Conservation (phyloP, 2,797 vertebrate species). For the Falco concolor region DNA sequence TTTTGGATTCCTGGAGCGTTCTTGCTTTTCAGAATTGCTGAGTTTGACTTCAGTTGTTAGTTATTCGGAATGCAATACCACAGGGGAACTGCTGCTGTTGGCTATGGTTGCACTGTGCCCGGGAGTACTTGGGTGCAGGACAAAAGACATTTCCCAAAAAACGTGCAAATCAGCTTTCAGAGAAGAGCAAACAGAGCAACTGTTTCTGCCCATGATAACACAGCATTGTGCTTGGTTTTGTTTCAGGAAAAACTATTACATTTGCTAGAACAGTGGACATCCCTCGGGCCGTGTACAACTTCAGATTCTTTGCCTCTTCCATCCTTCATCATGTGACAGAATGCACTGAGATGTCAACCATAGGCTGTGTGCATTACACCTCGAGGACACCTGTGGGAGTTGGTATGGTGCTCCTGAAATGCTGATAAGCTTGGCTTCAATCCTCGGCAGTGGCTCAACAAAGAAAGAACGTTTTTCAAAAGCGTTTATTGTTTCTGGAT, state of each 20-base stretch:
- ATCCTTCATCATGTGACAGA: slow-evolving; percentile 86
- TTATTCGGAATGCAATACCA: not conserved
- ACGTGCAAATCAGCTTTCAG: not conserved
- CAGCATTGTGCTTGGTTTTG: not conserved
- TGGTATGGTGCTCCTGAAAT: slow-evolving; percentile 73
- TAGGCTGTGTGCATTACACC: slow-evolving; percentile 89
- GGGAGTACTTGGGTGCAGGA: not conserved
- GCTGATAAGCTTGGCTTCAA: not conserved
- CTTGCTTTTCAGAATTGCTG: not conserved
- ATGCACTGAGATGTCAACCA: slow-evolving; percentile 84
- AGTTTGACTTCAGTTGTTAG: not conserved
- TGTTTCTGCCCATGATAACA: not conserved
- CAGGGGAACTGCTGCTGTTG: not conserved
- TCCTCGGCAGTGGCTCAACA: not conserved
- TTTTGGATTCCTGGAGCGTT: not conserved
- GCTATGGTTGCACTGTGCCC: not conserved
- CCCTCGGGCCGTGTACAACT: slow-evolving; percentile 85
- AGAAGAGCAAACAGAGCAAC: not conserved
- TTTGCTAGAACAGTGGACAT: slow-evolving; percentile 88
- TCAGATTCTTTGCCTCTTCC: slow-evolving; percentile 92
- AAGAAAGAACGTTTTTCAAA: not conserved
- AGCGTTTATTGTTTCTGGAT: not conserved
- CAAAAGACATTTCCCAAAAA: not conserved
- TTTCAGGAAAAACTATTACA: slow-evolving; percentile 86
- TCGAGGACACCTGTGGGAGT: slow-evolving; percentile 86